Evolutionary conservation across 30 jellyfish, hydroid and myxozoan species (phyloP).

Genomic region (Hydra vulgaris): DNA sequence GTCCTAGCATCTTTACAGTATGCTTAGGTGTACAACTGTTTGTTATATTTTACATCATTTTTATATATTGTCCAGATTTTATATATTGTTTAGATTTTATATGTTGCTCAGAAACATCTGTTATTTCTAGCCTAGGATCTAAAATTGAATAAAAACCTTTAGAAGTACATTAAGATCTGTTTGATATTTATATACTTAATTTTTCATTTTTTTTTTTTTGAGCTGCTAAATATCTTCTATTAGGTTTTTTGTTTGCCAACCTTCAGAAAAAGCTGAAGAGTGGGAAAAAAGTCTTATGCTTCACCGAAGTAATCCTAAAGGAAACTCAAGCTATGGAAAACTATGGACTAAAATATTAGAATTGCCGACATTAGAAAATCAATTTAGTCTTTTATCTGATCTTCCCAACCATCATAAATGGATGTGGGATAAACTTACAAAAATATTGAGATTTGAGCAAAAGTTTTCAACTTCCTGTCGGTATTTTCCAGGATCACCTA

Average conservation of each 20-base stretch:
- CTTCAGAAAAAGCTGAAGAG: neutral
- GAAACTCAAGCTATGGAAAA: neutral
- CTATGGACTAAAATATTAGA: neutral
- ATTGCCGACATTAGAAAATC: neutral
- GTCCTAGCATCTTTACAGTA: neutral
- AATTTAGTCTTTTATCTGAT: neutral
- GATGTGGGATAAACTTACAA: neutral
- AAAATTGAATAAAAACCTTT: neutral
- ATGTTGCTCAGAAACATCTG: neutral
- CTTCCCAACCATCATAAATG: slow-evolving; percentile 12
- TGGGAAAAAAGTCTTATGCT: neutral
- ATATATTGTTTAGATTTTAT: neutral
- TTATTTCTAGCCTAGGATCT: neutral
- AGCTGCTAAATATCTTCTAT: neutral
- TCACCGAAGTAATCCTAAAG: neutral
- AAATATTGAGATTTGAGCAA: slow-evolving; percentile 4
- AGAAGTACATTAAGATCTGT: neutral
- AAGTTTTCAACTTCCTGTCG: slow-evolving; percentile 11
- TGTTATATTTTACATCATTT: neutral
- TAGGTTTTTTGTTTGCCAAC: neutral
- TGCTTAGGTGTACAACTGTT: neutral
- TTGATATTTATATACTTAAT: neutral
- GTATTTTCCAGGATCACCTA: slow-evolving; percentile 12
- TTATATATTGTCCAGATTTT: neutral
- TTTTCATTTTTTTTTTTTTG: neutral